Conservation (phyloP, 2,113 vertebrate species). For the Leucosticte australis region DNA sequence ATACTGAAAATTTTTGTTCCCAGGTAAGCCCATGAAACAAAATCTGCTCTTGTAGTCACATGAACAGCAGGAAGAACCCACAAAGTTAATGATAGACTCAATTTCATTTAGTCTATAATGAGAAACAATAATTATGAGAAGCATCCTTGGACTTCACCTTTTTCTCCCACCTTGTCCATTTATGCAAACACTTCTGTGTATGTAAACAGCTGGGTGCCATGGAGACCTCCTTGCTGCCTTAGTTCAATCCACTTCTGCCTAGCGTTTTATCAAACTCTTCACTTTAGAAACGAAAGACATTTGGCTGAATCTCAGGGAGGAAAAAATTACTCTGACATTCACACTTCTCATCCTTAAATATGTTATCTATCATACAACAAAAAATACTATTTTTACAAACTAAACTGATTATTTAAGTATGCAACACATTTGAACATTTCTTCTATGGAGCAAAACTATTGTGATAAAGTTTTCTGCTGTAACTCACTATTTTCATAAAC, state of each 20-base stretch:
- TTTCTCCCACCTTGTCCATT: not conserved
- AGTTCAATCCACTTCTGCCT: not conserved
- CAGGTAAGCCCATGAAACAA: not conserved
- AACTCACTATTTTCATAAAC: slow-evolving; percentile 21
- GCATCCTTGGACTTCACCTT: not conserved
- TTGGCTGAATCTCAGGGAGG: not conserved
- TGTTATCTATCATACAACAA: not conserved
- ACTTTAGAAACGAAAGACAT: not conserved
- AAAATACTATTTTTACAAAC: not conserved
- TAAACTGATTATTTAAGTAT: not conserved
- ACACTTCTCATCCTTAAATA: not conserved
- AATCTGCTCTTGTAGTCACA: not conserved
- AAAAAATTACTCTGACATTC: not conserved
- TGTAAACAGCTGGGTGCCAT: not conserved
- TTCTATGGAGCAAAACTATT: not conserved
- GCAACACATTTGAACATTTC: not conserved
- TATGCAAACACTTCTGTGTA: not conserved
- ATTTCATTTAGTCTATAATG: not conserved
- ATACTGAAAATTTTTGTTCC: not conserved
- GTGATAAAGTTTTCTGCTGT: not conserved
- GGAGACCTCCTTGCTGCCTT: not conserved
- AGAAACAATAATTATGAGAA: not conserved
- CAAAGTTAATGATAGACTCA: not conserved
- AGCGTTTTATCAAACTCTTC: not conserved
- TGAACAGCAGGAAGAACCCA: not conserved